Base-by-base conservation (phyloP, 92 coral and sea anemone genomes). In the Actinostola sp. region DNA sequence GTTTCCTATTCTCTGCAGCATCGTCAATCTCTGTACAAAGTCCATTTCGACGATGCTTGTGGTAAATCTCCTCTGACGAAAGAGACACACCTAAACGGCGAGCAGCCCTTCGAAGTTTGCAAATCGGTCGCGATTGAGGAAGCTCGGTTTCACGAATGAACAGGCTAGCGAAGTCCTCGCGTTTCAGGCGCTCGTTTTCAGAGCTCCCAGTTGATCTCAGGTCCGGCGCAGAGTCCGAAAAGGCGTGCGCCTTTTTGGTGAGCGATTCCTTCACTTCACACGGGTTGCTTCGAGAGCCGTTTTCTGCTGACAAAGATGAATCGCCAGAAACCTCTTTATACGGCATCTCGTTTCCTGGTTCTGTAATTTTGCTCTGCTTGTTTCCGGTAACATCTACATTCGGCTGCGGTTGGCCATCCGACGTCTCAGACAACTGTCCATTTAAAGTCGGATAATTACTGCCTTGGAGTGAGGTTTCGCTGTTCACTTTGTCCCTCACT, bases 41-140 rank as follows among this genome's bases (percentile, higher is more conserved):
- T 10, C 88, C 88, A 45, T 82, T 81, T 54, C 73, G 66, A 52
- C 88, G 83, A 29, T 82, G 79, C 38, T 79, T 80, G 50, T 72
- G 83, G 32, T 89, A 82, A 43, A 78, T 34, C 39, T 89, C 95
- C 26, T 86, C 77, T 5, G 84, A 51, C 0, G 95, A 82, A 8
- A 89, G 69, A 25, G 81, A 80, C 0, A 89, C 95, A 10, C 95
- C 95, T 3, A 89, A 75, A 5, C 84, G 72, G 13, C 95, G 77
- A 0, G 95, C 91, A 6, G 91, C 95, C 21, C 95, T 48, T 32
- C 91, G 54, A 34, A 89, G 76, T 42, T 82, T 89, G 26, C 59
- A 64, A 31, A 75, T 66, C 0, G 81, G 72, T 25, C 72, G 50
- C 10, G 80, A 46, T 25, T 59, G 56, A 8, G 61, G 27, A 15